Base-by-base conservation (phyloP, 1,140 invertebrate species). In the Odontomachus brunneus region DNA sequence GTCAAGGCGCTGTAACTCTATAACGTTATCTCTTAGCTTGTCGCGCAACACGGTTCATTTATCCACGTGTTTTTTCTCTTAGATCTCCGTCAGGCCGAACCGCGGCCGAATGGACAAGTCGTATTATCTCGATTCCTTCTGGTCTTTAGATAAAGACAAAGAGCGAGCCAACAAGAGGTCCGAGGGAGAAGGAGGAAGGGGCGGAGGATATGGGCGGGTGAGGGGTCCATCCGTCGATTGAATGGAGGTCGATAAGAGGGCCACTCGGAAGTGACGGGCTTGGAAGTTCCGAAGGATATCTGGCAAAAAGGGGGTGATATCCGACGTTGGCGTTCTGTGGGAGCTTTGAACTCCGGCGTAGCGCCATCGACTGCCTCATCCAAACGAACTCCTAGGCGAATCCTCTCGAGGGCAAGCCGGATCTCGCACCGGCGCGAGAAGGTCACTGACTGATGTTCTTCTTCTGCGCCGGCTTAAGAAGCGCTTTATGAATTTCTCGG, bases 401-500 rank as follows among this genome's bases (percentile, higher is more conserved):
- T 88, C 78, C 83, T 85, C 86, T 78, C 14, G 87, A 83, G 83
- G 71, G 78, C 53, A 78, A 82, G 76, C 49, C 67, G 72, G 76
- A 85, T 88, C 83, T 73, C 60, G 81, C 65, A 24, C 24, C 69
- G 65, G 51, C 63, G 85, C 57, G 69, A 69, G 84, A 76, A 88
- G 83, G 78, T 88, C 83, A 88, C 83, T 80, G 83, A 88, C 86
- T 88, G 86, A 88, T 75, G 73, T 76, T 83, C 85, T 76, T 83
- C 85, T 82, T 74, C 71, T 51, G 38, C 69, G 51, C 33, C 66
- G 53, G 78, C 87, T 88, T 85, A 85, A 88, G 78, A 83, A 85
- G 67, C 26, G 87, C 87, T 88, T 88, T 88, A 88, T 88, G 87
- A 88, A 88, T 88, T 85, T 88, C 86, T 82, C 83, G 67, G 33